Evolutionary conservation across 2,113 vertebrate genomes (phyloP).

Genomic region (Urocitellus parryii): DNA sequence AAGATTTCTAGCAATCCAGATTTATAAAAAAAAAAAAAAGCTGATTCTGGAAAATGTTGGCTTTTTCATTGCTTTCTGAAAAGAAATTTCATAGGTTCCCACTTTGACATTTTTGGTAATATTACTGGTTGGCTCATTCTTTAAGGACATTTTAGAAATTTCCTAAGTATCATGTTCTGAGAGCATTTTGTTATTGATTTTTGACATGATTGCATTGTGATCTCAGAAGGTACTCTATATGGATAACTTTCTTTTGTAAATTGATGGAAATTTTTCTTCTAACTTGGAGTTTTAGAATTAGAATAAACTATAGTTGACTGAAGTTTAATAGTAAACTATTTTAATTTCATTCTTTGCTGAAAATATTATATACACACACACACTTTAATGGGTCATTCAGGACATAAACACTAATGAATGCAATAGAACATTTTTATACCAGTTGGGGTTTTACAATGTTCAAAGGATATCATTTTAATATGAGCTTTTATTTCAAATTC

Average conservation of each 20-base stretch:
- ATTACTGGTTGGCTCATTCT: not conserved
- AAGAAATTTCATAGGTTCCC: not conserved
- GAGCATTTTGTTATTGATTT: conserved; percentile 35
- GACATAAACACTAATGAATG: not conserved
- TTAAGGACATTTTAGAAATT: conserved; percentile 16
- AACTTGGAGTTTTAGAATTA: conserved; percentile 51
- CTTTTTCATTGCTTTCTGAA: conserved; percentile 35
- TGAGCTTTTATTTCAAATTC: not conserved
- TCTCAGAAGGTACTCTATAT: not conserved
- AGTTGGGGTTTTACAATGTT: conserved; percentile 1
- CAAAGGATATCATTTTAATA: not conserved
- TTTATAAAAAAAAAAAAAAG: not conserved
- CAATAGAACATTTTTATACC: conserved; percentile 23
- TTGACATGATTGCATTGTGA: not conserved
- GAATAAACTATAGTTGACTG: conserved; percentile 25
- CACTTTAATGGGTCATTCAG: not conserved
- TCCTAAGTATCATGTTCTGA: conserved; percentile 12
- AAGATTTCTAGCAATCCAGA: not conserved
- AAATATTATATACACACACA: not conserved
- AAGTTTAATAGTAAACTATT: not conserved
- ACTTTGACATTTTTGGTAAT: not conserved
- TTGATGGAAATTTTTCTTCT: not conserved
- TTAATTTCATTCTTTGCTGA: conserved; percentile 3
- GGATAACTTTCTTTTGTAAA: conserved; percentile 45
- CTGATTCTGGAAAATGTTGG: not conserved